A percentile compares a stretch with the other conserved stretches of the same genome.
Evolutionary conservation across 2,888 invertebrate species (phyloP).

Genomic region (Oasisia sp.): DNA sequence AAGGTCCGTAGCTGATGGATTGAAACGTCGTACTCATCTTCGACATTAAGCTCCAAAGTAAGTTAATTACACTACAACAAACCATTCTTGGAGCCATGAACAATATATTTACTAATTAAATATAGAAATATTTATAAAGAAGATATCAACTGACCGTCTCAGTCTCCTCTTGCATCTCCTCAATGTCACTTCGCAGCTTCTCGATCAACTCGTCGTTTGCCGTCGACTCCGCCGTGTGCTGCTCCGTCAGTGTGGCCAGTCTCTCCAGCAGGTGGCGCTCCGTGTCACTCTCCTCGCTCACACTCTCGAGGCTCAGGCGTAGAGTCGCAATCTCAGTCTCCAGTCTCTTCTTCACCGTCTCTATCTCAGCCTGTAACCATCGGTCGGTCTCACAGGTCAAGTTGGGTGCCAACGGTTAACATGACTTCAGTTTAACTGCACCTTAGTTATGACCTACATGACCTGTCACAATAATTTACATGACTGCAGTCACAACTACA

Average conservation of each 20-base stretch:
- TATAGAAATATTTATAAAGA: too few species aligned
- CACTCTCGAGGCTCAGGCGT: slow-evolving; percentile 24
- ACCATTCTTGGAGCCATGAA: too few species aligned
- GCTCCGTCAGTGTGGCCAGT: neutral
- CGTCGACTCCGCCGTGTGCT: neutral
- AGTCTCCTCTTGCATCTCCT: neutral
- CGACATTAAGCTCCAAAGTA: too few species aligned
- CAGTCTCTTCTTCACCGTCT: slow-evolving; percentile 21
- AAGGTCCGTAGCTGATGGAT: too few species aligned
- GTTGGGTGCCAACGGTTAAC: too few species aligned
- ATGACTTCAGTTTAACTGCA: too few species aligned
- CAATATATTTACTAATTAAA: too few species aligned
- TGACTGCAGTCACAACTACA: too few species aligned
- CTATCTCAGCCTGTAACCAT: slow-evolving; percentile 24
- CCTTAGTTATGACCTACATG: too few species aligned
- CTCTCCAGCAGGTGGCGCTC: slow-evolving; percentile 1
- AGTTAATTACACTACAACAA: too few species aligned
- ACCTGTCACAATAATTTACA: too few species aligned
- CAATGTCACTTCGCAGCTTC: slow-evolving; percentile 23
- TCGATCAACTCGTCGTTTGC: slow-evolving; percentile 27
- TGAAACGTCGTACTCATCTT: too few species aligned
- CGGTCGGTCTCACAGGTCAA: neutral
- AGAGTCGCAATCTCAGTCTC: slow-evolving; percentile 22
- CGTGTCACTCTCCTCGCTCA: slow-evolving; percentile 36
- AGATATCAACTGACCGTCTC: neutral